Evolutionary conservation across 2,113 vertebrate genomes (phyloP).

Genomic region (Sebastes fasciatus): DNA sequence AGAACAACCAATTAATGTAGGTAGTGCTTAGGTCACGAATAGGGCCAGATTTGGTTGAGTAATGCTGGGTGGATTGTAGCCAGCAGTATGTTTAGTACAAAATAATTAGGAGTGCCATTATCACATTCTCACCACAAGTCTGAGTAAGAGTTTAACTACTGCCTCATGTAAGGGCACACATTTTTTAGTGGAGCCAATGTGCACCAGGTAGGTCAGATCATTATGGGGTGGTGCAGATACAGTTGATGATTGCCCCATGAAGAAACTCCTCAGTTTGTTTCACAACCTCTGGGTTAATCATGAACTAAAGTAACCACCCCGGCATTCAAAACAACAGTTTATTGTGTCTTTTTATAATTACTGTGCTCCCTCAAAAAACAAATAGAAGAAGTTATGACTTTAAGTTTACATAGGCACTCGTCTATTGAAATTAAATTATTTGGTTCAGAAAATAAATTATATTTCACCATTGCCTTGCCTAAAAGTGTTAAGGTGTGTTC

Average conservation of each 20-base stretch:
- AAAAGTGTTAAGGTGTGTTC: not conserved
- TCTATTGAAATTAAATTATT: not conserved
- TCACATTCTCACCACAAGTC: not conserved
- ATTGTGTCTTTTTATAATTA: slow-evolving; percentile 38
- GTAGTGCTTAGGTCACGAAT: slow-evolving; percentile 19
- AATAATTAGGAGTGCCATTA: slow-evolving; percentile 27
- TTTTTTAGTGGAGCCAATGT: not conserved
- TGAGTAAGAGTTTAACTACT: not conserved
- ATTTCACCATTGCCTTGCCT: not conserved
- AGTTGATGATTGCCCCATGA: slow-evolving; percentile 69
- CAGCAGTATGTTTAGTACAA: slow-evolving; percentile 16
- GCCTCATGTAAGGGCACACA: not conserved
- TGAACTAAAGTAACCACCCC: slow-evolving; percentile 64
- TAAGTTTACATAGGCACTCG: not conserved
- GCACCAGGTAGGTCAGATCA: slow-evolving; percentile 20
- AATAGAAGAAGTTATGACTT: slow-evolving; percentile 19
- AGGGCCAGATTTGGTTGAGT: slow-evolving; percentile 21
- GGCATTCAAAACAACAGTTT: slow-evolving; percentile 26
- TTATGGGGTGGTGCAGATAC: slow-evolving; percentile 21
- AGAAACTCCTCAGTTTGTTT: slow-evolving; percentile 64
- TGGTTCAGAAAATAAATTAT: slow-evolving; percentile 5
- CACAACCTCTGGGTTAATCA: slow-evolving; percentile 79
- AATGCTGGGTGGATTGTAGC: slow-evolving; percentile 15
- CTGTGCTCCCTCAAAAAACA: slow-evolving; percentile 13
- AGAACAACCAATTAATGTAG: not conserved